phyloP scores from a whole-genome alignment of 64 coral and sea anemone genomes.

The Dendrophyllia cribrosa region DNA sequence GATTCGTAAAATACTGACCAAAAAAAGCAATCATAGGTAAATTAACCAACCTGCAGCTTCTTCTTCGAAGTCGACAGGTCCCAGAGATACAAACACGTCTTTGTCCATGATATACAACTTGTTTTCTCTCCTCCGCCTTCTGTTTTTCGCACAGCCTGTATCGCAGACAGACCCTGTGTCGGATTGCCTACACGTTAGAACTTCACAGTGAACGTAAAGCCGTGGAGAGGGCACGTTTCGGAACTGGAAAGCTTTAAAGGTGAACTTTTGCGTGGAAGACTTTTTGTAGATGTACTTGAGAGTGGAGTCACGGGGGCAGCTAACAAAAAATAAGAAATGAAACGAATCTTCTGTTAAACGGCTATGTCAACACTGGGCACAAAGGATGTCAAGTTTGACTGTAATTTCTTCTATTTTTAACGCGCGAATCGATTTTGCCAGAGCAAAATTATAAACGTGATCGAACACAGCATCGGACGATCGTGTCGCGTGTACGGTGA shows the following conservation, averaged over 20 bases:
- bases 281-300: slow-evolving; percentile 71
- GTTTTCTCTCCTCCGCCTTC: slow-evolving; percentile 2
- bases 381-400: too few species aligned
- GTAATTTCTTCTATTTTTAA: too few species aligned
- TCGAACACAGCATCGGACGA: too few species aligned
- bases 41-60: neutral
- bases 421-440: too few species aligned
- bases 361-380: too few species aligned
- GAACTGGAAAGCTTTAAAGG: slow-evolving; percentile 52
- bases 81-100: slow-evolving; percentile 14
- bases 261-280: slow-evolving; percentile 56
- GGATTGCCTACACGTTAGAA: neutral
- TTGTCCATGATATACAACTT: slow-evolving; percentile 17
- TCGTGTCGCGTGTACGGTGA: too few species aligned
- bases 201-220: slow-evolving; percentile 32
- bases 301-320: slow-evolving; percentile 53
- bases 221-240: neutral
- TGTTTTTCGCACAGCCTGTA: neutral
- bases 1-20: neutral
- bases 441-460: too few species aligned
- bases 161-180: slow-evolving; percentile 22
- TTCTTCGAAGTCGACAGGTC: neutral
- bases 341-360: too few species aligned
- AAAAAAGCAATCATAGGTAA: neutral
- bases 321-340: neutral